These are phyloP conservation scores for Megathymus violae DNA, from an alignment of 1,140 invertebrate genomes.

Conservation along the genomic window DNA sequence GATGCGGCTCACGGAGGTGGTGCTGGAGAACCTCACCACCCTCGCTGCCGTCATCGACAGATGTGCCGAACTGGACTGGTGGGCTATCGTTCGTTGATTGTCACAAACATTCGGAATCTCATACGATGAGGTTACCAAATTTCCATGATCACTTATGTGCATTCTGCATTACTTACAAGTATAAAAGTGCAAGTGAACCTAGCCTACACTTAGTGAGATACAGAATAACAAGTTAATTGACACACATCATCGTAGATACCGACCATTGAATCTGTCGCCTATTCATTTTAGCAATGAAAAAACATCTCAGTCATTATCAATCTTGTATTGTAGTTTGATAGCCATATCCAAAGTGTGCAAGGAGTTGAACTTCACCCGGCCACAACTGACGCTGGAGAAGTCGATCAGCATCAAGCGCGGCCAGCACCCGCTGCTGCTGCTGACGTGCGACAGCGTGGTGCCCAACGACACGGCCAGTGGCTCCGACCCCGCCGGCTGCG, in stretches of 20 bases:
- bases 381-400: constrained; percentile 85
- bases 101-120: too few relatives aligned
- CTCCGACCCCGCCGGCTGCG: constrained; percentile 82
- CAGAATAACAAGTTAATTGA: too few relatives aligned
- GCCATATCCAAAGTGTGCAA: constrained; percentile 88
- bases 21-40: constrained; percentile 85
- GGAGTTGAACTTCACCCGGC: constrained; percentile 89
- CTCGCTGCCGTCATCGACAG: constrained; percentile 86
- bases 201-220: too few relatives aligned
- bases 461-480: constrained; percentile 88
- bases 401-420: constrained; percentile 89
- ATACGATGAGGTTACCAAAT: too few relatives aligned
- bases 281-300: too few relatives aligned
- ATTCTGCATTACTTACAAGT: too few relatives aligned
- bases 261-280: too few relatives aligned
- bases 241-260: too few relatives aligned
- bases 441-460: constrained; percentile 87
- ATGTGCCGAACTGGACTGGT: constrained; percentile 91
- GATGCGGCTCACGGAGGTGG: constrained; percentile 86
- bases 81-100: too few relatives aligned
- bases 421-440: constrained; percentile 91
- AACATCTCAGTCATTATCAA: too few relatives aligned
- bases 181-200: too few relatives aligned
- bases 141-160: too few relatives aligned
- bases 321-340: constrained; percentile 85